phyloP scores from a whole-genome alignment of 1,140 invertebrate genomes.

The Ylistrum balloti region DNA sequence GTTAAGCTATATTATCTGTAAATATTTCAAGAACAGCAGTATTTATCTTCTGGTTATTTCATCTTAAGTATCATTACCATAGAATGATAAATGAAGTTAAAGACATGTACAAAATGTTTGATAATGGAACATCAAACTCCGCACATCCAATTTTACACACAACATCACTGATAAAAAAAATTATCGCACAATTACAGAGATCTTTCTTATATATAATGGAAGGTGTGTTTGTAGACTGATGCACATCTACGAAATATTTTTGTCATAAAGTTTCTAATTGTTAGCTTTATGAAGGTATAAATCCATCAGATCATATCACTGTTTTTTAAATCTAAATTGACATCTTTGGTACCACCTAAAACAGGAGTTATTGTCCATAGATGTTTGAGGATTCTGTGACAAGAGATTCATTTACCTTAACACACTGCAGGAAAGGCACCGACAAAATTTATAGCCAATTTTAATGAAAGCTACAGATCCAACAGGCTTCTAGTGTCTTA shows the following conservation, averaged over 20 bases:
- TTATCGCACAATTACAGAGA: not conserved
- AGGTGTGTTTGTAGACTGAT: not conserved
- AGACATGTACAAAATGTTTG: no score
- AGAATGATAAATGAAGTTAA: no score
- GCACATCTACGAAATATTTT: not conserved
- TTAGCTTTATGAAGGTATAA: not conserved
- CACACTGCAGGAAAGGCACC: not conserved
- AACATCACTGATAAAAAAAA: not conserved
- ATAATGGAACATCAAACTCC: no score
- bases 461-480: not conserved
- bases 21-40: no score
- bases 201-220: not conserved
- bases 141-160: not conserved
- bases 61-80: no score
- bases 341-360: not conserved
- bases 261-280: not conserved
- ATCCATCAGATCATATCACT: not conserved
- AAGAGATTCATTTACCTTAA: not conserved
- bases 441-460: not conserved
- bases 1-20: no score
- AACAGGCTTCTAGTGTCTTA: not conserved
- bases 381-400: not conserved
- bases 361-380: not conserved
- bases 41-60: no score
- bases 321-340: not conserved